phyloP scores from a whole-genome alignment of 2,888 invertebrate genomes.

The Amiota communis region DNA sequence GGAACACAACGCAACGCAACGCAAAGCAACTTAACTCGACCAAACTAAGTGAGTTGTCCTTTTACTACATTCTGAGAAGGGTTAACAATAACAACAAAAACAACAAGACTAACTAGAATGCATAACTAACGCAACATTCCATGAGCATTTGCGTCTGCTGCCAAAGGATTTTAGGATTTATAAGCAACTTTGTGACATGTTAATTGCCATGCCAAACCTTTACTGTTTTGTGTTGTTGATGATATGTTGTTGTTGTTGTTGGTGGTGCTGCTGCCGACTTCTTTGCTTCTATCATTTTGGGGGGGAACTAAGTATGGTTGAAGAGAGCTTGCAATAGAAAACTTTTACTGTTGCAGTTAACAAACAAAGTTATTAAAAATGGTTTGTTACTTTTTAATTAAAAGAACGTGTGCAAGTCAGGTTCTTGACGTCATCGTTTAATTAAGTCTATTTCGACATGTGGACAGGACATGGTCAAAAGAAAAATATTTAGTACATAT shows the following conservation, averaged over 20 bases:
- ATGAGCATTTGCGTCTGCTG: constrained; percentile 13
- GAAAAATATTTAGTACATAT: neutral
- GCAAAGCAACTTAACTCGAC: neutral
- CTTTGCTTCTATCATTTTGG: constrained; percentile 31
- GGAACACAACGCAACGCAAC: neutral
- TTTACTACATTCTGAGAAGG: constrained; percentile 20
- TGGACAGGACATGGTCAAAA: constrained; percentile 35
- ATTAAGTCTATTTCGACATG: constrained; percentile 12
- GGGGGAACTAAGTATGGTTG: neutral
- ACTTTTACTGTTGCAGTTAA: constrained; percentile 41
- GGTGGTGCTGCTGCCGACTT: neutral
- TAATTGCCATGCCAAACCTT: constrained; percentile 52
- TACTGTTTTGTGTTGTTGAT: constrained; percentile 12
- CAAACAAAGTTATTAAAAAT: constrained; percentile 63
- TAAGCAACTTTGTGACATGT: constrained; percentile 62
- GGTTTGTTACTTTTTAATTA: constrained; percentile 61
- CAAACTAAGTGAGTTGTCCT: constrained; percentile 20
- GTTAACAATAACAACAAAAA: constrained; percentile 19
- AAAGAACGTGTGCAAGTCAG: constrained; percentile 43
- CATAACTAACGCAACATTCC: constrained; percentile 37
- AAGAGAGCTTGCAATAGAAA: no score
- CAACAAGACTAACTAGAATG: constrained; percentile 51
- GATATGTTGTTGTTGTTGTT: constrained; percentile 18
- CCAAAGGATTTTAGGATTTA: constrained; percentile 54
- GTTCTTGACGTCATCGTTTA: constrained; percentile 13